Percentiles rank a stretch among this genome's conserved stretches.
Evolutionary conservation across 1,140 invertebrate genomes (phyloP).

Genomic region (Tribolium castaneum): DNA sequence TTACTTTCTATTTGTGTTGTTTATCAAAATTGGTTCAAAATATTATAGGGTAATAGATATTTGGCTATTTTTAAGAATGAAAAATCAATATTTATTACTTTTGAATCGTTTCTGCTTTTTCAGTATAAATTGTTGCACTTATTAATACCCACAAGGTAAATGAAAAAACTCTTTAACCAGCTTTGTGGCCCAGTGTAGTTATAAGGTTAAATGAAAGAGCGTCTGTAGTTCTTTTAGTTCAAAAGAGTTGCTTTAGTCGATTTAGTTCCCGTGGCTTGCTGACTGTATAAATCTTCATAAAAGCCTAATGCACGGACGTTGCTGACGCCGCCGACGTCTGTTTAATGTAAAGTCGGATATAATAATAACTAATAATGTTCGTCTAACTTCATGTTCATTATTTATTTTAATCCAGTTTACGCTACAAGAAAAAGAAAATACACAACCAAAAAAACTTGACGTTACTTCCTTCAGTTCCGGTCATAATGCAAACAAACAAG

Average conservation of each 20-base stretch:
- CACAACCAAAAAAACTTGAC: background rate
- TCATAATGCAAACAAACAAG: constrained; percentile 15
- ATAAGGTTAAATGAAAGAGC: too few relatives aligned
- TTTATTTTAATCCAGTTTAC: constrained; percentile 16
- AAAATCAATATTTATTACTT: too few relatives aligned
- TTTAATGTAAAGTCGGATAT: constrained; percentile 3
- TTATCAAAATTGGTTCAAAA: too few relatives aligned
- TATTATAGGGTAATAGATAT: too few relatives aligned
- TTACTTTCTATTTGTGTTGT: too few relatives aligned
- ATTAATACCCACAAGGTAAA: too few relatives aligned
- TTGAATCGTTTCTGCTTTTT: too few relatives aligned
- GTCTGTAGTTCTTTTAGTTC: background rate
- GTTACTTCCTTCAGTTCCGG: constrained; percentile 20
- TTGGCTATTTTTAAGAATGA: too few relatives aligned
- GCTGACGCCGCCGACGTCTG: background rate
- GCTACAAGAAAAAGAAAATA: background rate
- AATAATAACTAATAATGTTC: constrained; percentile 13
- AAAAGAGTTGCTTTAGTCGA: background rate
- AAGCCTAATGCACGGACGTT: background rate
- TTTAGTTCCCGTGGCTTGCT: background rate
- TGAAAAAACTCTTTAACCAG: too few relatives aligned
- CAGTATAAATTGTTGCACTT: too few relatives aligned
- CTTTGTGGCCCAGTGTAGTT: too few relatives aligned
- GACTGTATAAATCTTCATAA: background rate
- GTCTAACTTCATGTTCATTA: constrained; percentile 4